These are phyloP conservation scores for Hemichromis elongatus DNA, from an alignment of 2,113 vertebrate genomes.

Conservation along the genomic window DNA sequence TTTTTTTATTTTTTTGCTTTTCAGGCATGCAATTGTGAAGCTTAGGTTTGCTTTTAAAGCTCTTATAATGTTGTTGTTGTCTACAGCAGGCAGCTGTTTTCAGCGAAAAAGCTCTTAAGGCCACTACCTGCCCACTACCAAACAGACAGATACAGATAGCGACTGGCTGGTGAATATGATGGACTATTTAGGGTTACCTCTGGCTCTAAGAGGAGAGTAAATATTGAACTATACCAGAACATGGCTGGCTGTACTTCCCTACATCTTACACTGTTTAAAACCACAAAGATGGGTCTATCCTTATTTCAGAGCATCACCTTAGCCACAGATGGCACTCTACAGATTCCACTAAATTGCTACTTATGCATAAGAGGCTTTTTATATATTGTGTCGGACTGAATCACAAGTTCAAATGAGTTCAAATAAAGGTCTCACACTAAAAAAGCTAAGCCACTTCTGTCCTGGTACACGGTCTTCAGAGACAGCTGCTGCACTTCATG, in stretches of 20 bases:
- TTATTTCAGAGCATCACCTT: background rate
- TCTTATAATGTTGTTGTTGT: background rate
- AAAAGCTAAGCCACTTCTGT: constrained; percentile 9
- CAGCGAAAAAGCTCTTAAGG: background rate
- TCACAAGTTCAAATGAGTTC: constrained; percentile 22
- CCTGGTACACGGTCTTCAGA: background rate
- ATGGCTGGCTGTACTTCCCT: background rate
- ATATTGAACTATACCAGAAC: background rate
- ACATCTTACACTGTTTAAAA: background rate
- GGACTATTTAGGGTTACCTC: background rate
- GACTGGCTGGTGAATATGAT: background rate
- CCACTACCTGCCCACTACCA: background rate
- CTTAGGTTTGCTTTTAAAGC: background rate
- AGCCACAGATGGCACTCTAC: background rate
- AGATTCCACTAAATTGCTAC: background rate
- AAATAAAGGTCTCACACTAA: constrained; percentile 13
- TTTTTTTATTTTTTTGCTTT: background rate
- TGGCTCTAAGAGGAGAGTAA: background rate
- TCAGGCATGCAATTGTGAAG: background rate
- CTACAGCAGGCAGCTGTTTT: background rate
- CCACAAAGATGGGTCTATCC: background rate
- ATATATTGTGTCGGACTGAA: background rate
- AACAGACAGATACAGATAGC: background rate
- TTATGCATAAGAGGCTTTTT: background rate
- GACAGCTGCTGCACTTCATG: constrained; percentile 9